Percentiles rank a stretch among this genome's conserved stretches.
These are phyloP conservation scores for Maccullochella peelii DNA, from an alignment of 2,113 vertebrate species.

Conservation along the genomic window DNA sequence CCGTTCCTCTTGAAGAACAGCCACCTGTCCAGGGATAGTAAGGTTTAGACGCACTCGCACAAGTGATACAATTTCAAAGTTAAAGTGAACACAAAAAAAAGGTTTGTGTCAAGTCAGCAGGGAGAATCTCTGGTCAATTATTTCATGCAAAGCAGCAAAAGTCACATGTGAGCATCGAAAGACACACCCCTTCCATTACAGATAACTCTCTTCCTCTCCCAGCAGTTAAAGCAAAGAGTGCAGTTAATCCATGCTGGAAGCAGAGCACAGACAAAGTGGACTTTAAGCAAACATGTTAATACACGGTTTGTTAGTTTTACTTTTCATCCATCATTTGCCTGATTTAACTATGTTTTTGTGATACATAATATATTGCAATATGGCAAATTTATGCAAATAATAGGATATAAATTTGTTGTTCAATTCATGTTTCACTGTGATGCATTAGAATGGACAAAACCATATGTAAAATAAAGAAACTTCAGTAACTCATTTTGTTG, in stretches of 20 bases:
- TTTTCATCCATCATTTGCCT: conserved; percentile 17
- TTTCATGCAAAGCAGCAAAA: conserved; percentile 65
- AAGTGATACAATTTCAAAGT: not conserved
- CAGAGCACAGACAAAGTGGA: conserved; percentile 33
- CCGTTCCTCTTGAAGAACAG: conserved; percentile 94
- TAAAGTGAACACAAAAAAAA: not conserved
- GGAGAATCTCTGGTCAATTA: conserved; percentile 32
- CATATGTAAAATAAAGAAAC: not conserved
- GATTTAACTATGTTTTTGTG: too few relatives aligned
- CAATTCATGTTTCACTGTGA: not conserved
- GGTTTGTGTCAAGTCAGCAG: not conserved
- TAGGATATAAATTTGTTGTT: not conserved
- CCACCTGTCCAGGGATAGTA: conserved; percentile 85
- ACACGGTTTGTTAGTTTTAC: conserved; percentile 41
- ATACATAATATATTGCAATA: not conserved
- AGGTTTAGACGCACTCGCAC: not conserved
- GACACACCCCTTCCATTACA: not conserved
- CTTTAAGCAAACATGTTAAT: conserved; percentile 64
- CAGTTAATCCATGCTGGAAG: conserved; percentile 65
- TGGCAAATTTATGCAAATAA: not conserved
- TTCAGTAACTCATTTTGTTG: not conserved
- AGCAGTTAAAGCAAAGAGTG: conserved; percentile 50
- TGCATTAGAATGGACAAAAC: not conserved
- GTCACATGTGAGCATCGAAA: conserved; percentile 11
- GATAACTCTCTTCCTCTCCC: conserved; percentile 17